Conservation (phyloP, 2,113 vertebrate genomes). For the Nycticryphes semicollaris region DNA sequence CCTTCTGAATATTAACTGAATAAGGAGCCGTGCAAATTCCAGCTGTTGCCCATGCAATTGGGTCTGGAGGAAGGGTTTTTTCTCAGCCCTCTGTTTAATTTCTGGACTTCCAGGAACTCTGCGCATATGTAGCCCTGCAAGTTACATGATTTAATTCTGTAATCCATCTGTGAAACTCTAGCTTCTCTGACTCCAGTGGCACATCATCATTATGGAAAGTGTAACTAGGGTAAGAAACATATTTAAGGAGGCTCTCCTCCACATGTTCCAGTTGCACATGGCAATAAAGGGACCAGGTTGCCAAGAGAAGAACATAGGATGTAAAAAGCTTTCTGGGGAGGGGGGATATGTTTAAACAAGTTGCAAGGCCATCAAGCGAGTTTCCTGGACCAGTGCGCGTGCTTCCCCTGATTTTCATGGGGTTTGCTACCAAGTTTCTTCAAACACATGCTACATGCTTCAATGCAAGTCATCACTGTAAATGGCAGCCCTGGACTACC, state of each 20-base stretch:
- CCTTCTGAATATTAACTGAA: slow-evolving; percentile 60
- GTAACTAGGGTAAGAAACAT: background rate
- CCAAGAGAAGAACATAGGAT: background rate
- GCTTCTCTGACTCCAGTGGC: background rate
- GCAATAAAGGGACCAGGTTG: background rate
- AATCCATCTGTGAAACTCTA: background rate
- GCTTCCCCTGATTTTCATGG: background rate
- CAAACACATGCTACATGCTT: background rate
- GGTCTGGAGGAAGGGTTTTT: background rate
- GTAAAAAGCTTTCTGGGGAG: rapidly evolving
- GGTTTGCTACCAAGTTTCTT: background rate
- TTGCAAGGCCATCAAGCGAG: background rate
- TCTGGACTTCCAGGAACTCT: background rate
- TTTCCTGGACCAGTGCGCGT: background rate
- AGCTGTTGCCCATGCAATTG: background rate
- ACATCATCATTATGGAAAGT: background rate
- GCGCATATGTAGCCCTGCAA: background rate
- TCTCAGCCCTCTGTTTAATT: background rate
- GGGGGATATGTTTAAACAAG: background rate
- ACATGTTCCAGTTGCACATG: background rate
- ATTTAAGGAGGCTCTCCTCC: background rate
- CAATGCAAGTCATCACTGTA: background rate
- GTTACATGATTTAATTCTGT: slow-evolving; percentile 7
- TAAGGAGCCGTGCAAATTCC: slow-evolving; percentile 49
- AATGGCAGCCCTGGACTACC: background rate